A percentile compares a stretch with the other conserved stretches of the same genome.
phyloP scores from a whole-genome alignment of 2,113 vertebrate species.

The Cephalopholis sonnerati region DNA sequence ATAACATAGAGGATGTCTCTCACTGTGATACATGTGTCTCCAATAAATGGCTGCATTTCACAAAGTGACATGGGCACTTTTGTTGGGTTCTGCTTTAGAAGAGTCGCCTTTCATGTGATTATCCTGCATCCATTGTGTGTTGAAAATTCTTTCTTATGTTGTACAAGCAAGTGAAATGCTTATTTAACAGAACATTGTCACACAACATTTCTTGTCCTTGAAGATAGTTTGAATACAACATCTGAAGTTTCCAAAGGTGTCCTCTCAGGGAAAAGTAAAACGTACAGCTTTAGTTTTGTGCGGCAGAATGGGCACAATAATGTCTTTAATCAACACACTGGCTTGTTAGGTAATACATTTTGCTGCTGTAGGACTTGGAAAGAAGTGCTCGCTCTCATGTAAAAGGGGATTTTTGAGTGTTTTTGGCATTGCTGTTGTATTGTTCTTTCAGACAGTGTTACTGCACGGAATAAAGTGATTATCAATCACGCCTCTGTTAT shows the following conservation, averaged over 20 bases:
- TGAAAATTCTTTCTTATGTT: background rate
- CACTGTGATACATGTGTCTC: slow-evolving; percentile 38
- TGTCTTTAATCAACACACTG: slow-evolving; percentile 3
- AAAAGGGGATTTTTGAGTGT: slow-evolving; percentile 50
- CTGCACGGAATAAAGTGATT: slow-evolving; percentile 62
- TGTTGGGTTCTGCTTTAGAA: background rate
- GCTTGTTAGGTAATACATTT: slow-evolving; percentile 20
- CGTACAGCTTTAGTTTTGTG: background rate
- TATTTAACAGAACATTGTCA: background rate
- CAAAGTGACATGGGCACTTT: slow-evolving; percentile 33
- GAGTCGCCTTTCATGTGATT: slow-evolving; percentile 11
- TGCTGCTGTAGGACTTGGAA: slow-evolving; percentile 30
- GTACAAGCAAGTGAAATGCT: background rate
- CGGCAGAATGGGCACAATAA: background rate
- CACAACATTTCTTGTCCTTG: background rate
- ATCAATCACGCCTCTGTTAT: slow-evolving; percentile 67
- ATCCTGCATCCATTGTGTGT: background rate
- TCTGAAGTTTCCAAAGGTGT: background rate
- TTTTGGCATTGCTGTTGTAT: slow-evolving; percentile 52
- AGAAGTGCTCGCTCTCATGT: slow-evolving; percentile 43
- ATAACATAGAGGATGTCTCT: slow-evolving; percentile 34
- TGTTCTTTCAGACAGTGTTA: slow-evolving; percentile 40
- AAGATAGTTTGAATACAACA: background rate
- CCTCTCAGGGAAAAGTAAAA: background rate
- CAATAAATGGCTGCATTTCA: slow-evolving; percentile 42